Percentiles rank a stretch among this genome's conserved stretches.
Evolutionary conservation across 2,113 vertebrate genomes (phyloP).

Genomic region (Myrmecobius fasciatus): DNA sequence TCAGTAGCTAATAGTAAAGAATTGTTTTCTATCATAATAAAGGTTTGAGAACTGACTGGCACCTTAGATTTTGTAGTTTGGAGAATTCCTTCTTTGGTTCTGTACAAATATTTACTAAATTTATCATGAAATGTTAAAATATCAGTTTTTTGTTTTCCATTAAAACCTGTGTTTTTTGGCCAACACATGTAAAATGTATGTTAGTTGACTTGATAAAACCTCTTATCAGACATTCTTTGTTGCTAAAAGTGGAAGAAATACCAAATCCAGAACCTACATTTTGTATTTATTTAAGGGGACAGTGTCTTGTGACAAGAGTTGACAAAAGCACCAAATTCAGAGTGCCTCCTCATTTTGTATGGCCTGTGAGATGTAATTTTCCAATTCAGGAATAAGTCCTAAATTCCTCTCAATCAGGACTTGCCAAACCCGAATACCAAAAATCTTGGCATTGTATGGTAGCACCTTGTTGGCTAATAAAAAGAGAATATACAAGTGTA

Average conservation of each 20-base stretch:
- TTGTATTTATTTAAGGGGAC: not conserved
- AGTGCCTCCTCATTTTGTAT: not conserved
- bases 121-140: slow-evolving; percentile 17
- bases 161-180: not conserved
- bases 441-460: not conserved
- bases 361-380: not conserved
- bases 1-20: slow-evolving; percentile 7
- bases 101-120: slow-evolving; percentile 30
- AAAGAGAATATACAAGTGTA: not conserved
- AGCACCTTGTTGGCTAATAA: not conserved
- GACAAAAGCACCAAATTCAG: not conserved
- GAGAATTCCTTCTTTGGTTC: not conserved
- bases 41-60: not conserved
- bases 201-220: not conserved
- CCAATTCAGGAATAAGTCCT: not conserved
- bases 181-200: not conserved
- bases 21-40: slow-evolving; percentile 36
- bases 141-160: not conserved
- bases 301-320: not conserved
- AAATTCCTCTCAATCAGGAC: not conserved
- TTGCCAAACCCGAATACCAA: not conserved
- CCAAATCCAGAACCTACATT: not conserved
- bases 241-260: not conserved
- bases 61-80: not conserved
- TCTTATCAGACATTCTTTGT: slow-evolving; percentile 3